phyloP scores from a whole-genome alignment of 2,113 vertebrate species.

The Periophthalmus modestus region DNA sequence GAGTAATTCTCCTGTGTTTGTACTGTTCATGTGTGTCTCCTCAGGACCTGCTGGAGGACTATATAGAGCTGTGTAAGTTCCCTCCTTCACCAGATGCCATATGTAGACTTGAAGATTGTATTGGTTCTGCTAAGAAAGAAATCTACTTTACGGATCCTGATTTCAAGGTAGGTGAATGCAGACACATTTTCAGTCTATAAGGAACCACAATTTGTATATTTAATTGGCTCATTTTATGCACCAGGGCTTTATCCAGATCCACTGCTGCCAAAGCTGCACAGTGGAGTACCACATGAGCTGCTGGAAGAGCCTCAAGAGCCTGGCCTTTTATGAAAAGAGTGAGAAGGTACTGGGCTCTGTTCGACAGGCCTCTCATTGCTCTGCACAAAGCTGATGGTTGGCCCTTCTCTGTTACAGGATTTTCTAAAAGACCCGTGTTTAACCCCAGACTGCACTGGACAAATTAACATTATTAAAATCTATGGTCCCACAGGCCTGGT shows the following conservation, averaged over 20 bases:
- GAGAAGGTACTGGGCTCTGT: constrained; percentile 84
- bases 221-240: not conserved
- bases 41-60: constrained; percentile 79
- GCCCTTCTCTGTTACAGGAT: constrained; percentile 77
- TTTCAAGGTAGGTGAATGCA: constrained; percentile 85
- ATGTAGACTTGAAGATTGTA: constrained; percentile 83
- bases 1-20: not conserved
- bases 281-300: constrained; percentile 92
- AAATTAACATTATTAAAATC: constrained; percentile 87
- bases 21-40: not conserved
- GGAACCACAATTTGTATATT: not conserved
- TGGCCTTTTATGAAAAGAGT: constrained; percentile 83
- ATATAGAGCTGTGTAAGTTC: constrained; percentile 86
- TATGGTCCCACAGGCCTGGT: constrained; percentile 82
- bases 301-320: constrained; percentile 90
- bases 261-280: constrained; percentile 86
- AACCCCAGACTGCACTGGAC: constrained; percentile 89
- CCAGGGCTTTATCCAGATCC: constrained; percentile 89
- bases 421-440: constrained; percentile 87
- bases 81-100: constrained; percentile 87
- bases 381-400: not conserved
- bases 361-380: not conserved
- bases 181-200: not conserved
- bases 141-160: constrained; percentile 94
- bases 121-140: constrained; percentile 79